phyloP scores from a whole-genome alignment of 2,888 invertebrate genomes.

The Amaurobius ferox region DNA sequence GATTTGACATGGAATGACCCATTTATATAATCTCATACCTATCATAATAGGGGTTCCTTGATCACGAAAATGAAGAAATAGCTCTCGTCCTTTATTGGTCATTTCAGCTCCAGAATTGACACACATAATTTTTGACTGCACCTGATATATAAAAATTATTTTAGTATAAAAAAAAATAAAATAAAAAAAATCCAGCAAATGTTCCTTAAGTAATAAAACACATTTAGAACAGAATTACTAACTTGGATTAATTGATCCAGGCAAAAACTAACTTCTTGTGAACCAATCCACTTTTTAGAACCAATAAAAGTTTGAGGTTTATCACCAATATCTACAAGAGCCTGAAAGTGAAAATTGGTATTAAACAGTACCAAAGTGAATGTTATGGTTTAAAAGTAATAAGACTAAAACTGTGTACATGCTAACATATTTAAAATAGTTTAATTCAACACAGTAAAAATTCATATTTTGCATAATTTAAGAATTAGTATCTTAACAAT shows the following conservation, averaged over 20 bases:
- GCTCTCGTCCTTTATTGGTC: conserved; percentile 85
- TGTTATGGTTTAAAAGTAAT: too few relatives aligned
- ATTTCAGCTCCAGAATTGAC: conserved; percentile 92
- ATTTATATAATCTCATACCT: conserved; percentile 82
- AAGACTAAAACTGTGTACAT: too few relatives aligned
- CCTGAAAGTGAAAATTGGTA: too few relatives aligned
- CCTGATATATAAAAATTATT: conserved; percentile 25
- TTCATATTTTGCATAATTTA: too few relatives aligned
- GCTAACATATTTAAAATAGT: too few relatives aligned
- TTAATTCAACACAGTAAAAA: too few relatives aligned
- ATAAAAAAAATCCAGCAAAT: neutral
- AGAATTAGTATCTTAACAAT: too few relatives aligned
- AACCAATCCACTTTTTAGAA: conserved; percentile 98
- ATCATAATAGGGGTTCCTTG: conserved; percentile 99
- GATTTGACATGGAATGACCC: too few relatives aligned
- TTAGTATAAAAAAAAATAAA: neutral
- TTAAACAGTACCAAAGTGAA: too few relatives aligned
- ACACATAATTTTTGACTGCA: conserved; percentile 87
- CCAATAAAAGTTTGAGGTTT: conserved; percentile 91
- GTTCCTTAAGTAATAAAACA: neutral
- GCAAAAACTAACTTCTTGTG: conserved; percentile 86
- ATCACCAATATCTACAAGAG: conserved; percentile 95
- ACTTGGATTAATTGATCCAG: conserved; percentile 85
- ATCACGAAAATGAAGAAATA: conserved; percentile 92
- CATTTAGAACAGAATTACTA: conserved; percentile 72